A percentile compares a stretch with the other conserved stretches of the same genome.
Evolutionary conservation across 2,797 vertebrate genomes (phyloP).

Genomic region (Hafferia zeledoni): DNA sequence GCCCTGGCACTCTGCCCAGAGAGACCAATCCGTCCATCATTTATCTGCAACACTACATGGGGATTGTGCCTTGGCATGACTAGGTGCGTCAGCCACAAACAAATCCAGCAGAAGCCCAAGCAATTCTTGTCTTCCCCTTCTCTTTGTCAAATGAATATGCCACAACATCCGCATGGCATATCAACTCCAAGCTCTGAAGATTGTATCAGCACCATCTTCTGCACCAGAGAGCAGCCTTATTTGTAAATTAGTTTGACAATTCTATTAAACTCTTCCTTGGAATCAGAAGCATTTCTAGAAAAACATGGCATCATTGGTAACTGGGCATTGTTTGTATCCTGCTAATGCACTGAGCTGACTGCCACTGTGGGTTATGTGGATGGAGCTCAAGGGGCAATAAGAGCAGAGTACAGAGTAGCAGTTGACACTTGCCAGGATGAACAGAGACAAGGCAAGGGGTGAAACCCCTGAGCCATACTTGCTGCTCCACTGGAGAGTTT

Average conservation of each 20-base stretch:
- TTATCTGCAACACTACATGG: background rate
- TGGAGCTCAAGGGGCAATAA: background rate
- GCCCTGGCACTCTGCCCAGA: background rate
- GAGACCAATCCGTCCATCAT: background rate
- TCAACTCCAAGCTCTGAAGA: background rate
- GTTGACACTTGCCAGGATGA: background rate
- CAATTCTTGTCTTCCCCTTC: background rate
- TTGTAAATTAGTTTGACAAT: background rate
- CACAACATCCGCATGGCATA: background rate
- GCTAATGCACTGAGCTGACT: fast-evolving
- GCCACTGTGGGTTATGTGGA: background rate
- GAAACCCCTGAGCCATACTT: background rate
- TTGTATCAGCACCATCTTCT: background rate
- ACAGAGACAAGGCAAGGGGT: fast-evolving
- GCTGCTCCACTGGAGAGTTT: background rate
- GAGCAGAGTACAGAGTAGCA: background rate
- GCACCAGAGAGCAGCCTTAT: background rate
- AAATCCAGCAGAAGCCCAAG: background rate
- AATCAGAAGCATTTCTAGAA: background rate
- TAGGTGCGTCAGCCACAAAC: background rate
- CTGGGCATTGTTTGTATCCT: background rate
- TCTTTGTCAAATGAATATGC: background rate
- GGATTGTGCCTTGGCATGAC: background rate
- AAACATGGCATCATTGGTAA: background rate
- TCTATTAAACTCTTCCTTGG: background rate